Conservation (phyloP, 2,113 vertebrate genomes). For the Macroglossus sobrinus region DNA sequence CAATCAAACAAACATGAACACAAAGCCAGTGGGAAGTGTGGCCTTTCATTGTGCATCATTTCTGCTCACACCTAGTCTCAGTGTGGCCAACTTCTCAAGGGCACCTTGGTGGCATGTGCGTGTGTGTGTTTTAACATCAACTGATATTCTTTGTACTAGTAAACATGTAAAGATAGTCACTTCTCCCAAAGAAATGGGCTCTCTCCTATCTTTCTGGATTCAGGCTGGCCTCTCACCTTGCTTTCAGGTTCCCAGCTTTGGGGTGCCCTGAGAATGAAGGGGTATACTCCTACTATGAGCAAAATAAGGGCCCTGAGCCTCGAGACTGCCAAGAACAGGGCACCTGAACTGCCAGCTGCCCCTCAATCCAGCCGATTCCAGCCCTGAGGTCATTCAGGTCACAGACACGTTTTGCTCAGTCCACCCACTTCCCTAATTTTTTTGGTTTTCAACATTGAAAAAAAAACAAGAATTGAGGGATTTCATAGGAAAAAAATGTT, state of each 20-base stretch:
- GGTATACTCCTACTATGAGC: too few relatives aligned
- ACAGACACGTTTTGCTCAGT: not conserved
- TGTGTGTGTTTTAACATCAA: not conserved
- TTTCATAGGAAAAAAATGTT: not conserved
- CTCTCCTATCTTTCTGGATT: not conserved
- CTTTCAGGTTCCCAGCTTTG: not conserved
- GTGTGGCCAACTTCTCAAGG: rapidly evolving
- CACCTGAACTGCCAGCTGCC: not conserved
- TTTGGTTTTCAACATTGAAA: not conserved
- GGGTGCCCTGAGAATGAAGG: not conserved
- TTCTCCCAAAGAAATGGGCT: rapidly evolving
- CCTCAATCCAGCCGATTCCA: rapidly evolving
- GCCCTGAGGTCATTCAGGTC: not conserved
- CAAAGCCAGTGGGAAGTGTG: not conserved
- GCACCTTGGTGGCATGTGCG: rapidly evolving
- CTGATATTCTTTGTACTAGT: not conserved
- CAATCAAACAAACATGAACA: too few relatives aligned
- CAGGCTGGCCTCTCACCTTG: not conserved
- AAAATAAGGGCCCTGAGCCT: not conserved
- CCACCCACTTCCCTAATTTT: not conserved
- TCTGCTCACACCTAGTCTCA: not conserved
- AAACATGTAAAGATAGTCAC: not conserved
- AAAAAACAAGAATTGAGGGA: not conserved
- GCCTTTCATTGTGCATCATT: not conserved
- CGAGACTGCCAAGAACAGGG: rapidly evolving